Conservation (phyloP, 2,113 vertebrate species). For the Eptesicus fuscus region DNA sequence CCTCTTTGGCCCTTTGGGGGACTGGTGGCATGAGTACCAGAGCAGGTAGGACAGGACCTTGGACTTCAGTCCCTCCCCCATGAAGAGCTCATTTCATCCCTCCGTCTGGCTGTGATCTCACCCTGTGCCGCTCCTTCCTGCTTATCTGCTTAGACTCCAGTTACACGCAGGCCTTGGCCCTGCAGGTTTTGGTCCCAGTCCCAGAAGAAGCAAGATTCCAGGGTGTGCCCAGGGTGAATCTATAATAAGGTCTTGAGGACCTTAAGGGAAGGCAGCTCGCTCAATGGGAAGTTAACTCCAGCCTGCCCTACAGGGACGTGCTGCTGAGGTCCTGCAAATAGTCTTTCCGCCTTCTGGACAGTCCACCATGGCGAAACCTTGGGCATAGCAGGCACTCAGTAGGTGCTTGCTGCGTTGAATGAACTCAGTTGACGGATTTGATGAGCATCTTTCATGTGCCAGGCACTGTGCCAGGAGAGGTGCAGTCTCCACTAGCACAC, state of each 20-base stretch:
- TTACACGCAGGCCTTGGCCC: neutral
- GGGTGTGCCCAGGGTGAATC: neutral
- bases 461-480: neutral
- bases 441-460: neutral
- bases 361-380: neutral
- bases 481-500: neutral
- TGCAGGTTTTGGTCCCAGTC: neutral
- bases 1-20: neutral
- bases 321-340: neutral
- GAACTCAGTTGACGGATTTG: neutral
- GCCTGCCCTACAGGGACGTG: neutral
- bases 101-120: neutral
- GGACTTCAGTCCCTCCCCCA: neutral
- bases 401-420: neutral
- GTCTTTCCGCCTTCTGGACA: neutral
- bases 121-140: neutral
- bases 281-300: neutral
- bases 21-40: neutral
- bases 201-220: slow-evolving; percentile 30
- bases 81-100: neutral
- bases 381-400: neutral
- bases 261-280: neutral
- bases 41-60: neutral
- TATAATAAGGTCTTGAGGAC: neutral
- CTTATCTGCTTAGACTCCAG: neutral